These are phyloP conservation scores for Dipodomys merriami DNA, from an alignment of 2,113 vertebrate genomes.

Conservation along the genomic window DNA sequence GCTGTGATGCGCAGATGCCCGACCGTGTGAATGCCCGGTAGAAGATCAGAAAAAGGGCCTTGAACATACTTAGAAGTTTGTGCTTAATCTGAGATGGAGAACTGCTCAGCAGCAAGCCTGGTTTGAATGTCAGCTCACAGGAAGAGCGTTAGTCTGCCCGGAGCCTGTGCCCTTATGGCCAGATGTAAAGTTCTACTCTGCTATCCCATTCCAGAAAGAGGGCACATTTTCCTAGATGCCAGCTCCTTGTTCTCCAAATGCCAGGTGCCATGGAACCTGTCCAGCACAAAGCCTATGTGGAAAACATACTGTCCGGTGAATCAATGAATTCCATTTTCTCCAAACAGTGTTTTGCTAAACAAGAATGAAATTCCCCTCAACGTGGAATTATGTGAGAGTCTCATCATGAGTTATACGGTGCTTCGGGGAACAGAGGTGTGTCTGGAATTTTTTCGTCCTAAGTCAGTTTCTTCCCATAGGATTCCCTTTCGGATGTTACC, in stretches of 20 bases:
- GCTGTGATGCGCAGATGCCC: background rate
- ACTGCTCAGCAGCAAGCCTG: background rate
- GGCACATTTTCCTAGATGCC: background rate
- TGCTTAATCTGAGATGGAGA: background rate
- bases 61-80: background rate
- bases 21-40: background rate
- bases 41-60: background rate
- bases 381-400: constrained; percentile 16
- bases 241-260: background rate
- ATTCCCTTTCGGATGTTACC: background rate
- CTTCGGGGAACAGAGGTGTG: background rate
- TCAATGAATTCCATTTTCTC: constrained; percentile 35
- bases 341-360: background rate
- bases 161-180: background rate
- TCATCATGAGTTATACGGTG: background rate
- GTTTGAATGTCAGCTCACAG: background rate
- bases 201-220: background rate
- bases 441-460: background rate
- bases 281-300: background rate
- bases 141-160: background rate
- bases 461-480: constrained; percentile 47
- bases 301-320: constrained; percentile 42
- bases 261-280: background rate
- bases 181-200: background rate
- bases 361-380: background rate